Conservation (phyloP, 2,113 vertebrate species). For the Pyxicephalus adspersus region DNA sequence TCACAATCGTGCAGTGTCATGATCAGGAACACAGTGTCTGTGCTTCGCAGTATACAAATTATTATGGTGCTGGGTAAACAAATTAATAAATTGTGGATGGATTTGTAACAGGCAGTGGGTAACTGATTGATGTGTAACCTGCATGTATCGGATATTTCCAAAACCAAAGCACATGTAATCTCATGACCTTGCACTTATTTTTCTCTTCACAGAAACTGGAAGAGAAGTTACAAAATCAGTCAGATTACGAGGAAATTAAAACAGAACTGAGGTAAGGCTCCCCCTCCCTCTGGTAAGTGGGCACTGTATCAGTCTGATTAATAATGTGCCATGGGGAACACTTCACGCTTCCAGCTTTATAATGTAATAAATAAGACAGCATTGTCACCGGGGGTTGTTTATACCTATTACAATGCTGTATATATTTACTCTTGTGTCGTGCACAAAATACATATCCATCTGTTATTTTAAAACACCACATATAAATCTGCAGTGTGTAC, state of each 20-base stretch:
- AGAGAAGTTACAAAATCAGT: slow-evolving; percentile 90
- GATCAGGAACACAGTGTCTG: too few species aligned
- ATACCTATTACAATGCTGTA: slow-evolving; percentile 38
- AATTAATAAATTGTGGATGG: too few species aligned
- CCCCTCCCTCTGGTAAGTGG: not conserved
- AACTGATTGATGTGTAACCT: too few species aligned
- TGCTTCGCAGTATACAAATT: too few species aligned
- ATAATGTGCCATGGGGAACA: not conserved
- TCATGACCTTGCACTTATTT: not conserved
- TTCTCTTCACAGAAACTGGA: slow-evolving; percentile 80
- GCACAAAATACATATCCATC: slow-evolving; percentile 35
- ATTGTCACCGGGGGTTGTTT: slow-evolving; percentile 29
- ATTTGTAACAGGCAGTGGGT: too few species aligned
- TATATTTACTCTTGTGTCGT: slow-evolving; percentile 25
- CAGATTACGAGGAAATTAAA: slow-evolving; percentile 97
- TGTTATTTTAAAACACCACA: slow-evolving; percentile 26
- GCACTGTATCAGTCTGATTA: slow-evolving; percentile 7
- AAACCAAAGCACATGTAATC: not conserved
- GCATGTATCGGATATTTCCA: too few species aligned
- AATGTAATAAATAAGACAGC: slow-evolving; percentile 35
- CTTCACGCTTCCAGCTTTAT: not conserved
- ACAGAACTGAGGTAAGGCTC: slow-evolving; percentile 91
- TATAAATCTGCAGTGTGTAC: slow-evolving; percentile 17
- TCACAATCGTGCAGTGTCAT: too few species aligned
- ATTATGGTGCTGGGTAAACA: too few species aligned